Percentiles rank a stretch among this genome's conserved stretches.
phyloP scores from a whole-genome alignment of 2,888 invertebrate species.

The Embidobia sp. region DNA sequence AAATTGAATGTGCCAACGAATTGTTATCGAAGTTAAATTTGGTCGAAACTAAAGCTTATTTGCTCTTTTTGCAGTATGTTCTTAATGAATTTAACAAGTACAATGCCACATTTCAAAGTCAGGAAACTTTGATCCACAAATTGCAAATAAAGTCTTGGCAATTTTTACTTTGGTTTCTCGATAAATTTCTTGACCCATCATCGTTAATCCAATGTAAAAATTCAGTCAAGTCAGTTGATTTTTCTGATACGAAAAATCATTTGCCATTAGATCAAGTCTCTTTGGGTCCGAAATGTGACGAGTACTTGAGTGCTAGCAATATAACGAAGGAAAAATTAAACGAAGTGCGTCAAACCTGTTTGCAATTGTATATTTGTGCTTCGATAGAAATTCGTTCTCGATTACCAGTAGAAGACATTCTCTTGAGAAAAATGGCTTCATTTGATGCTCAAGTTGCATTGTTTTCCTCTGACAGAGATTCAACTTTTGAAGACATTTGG shows the following conservation, averaged over 20 bases:
- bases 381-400: background rate
- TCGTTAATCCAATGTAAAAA: background rate
- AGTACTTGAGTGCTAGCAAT: background rate
- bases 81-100: slow-evolving; percentile 11
- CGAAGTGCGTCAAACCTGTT: background rate
- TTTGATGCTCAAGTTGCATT: background rate
- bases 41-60: slow-evolving; percentile 16
- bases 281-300: slow-evolving; percentile 2
- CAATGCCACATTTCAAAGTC: slow-evolving; percentile 27
- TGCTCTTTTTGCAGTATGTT: slow-evolving; percentile 4
- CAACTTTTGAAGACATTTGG: background rate
- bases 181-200: slow-evolving; percentile 6
- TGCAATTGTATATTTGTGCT: slow-evolving; percentile 13
- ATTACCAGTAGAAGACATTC: background rate
- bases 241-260: background rate
- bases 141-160: slow-evolving; percentile 26
- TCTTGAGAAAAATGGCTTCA: background rate
- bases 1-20: background rate
- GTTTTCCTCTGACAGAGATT: background rate
- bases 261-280: background rate
- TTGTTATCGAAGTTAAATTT: background rate
- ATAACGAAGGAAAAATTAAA: background rate
- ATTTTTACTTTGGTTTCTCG: background rate
- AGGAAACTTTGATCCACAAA: slow-evolving; percentile 14
- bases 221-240: background rate